Percentiles rank a stretch among this genome's conserved stretches.
Evolutionary conservation across 2,113 vertebrate species (phyloP).

Genomic region (Proterorhinus semilunaris): DNA sequence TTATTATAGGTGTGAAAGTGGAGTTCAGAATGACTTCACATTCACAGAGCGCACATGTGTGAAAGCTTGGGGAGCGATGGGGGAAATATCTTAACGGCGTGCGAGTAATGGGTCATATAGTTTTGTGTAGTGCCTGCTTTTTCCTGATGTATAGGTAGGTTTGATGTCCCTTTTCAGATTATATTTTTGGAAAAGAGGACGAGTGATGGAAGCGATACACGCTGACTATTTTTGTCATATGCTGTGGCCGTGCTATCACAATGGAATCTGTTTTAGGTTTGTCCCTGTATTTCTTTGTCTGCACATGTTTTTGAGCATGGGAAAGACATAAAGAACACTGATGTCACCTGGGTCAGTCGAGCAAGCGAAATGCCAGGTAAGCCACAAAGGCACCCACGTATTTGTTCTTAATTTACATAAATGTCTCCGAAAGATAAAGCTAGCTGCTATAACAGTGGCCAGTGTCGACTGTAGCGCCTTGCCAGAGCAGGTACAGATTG

Average conservation of each 20-base stretch:
- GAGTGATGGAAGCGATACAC: no score
- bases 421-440: slow-evolving; percentile 46
- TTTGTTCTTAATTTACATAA: slow-evolving; percentile 8
- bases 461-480: slow-evolving; percentile 34
- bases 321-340: neutral
- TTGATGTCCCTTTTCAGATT: no score
- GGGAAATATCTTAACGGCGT: slow-evolving; percentile 52
- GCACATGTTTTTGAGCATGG: neutral
- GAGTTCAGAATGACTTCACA: slow-evolving; percentile 35
- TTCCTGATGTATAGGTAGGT: slow-evolving; percentile 9
- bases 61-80: slow-evolving; percentile 44
- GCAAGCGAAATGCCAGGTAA: neutral
- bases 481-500: slow-evolving; percentile 59
- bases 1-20: slow-evolving; percentile 37
- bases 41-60: slow-evolving; percentile 53
- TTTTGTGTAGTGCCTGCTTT: slow-evolving; percentile 30
- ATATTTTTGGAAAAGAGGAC: no score
- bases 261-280: neutral
- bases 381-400: neutral
- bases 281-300: no score
- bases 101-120: slow-evolving; percentile 62
- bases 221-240: neutral
- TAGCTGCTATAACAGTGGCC: slow-evolving; percentile 41
- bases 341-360: neutral
- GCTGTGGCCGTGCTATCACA: neutral